Percentiles rank a stretch among this genome's conserved stretches.
Conservation (phyloP, 1,140 invertebrate species). For the Drosophila biarmipes region DNA sequence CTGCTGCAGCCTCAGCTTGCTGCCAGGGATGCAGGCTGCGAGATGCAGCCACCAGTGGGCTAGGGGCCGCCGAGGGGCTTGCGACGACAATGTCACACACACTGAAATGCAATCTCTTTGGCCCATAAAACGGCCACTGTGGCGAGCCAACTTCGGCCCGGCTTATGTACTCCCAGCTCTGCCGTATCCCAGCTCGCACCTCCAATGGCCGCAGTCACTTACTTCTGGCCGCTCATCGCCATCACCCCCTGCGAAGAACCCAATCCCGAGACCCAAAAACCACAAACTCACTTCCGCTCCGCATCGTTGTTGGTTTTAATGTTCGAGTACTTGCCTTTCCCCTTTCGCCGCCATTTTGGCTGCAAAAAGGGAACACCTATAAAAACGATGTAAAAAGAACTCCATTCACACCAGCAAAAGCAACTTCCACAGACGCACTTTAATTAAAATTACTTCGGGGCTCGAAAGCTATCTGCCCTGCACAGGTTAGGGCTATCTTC, state of each 20-base stretch:
- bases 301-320: slow-evolving; percentile 37
- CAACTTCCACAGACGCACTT: slow-evolving; percentile 43
- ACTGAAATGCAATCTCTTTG: slow-evolving; percentile 83
- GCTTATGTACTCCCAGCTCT: background rate
- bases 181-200: background rate
- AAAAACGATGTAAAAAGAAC: slow-evolving; percentile 12
- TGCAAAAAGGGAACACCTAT: slow-evolving; percentile 17
- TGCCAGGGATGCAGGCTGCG: slow-evolving; percentile 36
- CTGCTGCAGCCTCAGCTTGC: slow-evolving; percentile 54
- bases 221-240: slow-evolving; percentile 6
- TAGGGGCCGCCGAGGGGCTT: slow-evolving; percentile 1
- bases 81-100: slow-evolving; percentile 64
- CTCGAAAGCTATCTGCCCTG: slow-evolving; percentile 5
- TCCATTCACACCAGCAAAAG: slow-evolving; percentile 28
- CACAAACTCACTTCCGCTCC: slow-evolving; percentile 81
- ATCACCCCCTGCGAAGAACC: slow-evolving; percentile 19
- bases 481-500: too few relatives aligned
- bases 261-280: slow-evolving; percentile 54
- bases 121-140: slow-evolving; percentile 75
- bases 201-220: slow-evolving; percentile 42
- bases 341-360: slow-evolving; percentile 64
- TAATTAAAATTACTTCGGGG: slow-evolving; percentile 67
- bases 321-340: slow-evolving; percentile 32
- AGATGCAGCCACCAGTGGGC: slow-evolving; percentile 11
- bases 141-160: slow-evolving; percentile 37